Conservation (phyloP, 2,113 vertebrate species). For the Turnix velox region DNA sequence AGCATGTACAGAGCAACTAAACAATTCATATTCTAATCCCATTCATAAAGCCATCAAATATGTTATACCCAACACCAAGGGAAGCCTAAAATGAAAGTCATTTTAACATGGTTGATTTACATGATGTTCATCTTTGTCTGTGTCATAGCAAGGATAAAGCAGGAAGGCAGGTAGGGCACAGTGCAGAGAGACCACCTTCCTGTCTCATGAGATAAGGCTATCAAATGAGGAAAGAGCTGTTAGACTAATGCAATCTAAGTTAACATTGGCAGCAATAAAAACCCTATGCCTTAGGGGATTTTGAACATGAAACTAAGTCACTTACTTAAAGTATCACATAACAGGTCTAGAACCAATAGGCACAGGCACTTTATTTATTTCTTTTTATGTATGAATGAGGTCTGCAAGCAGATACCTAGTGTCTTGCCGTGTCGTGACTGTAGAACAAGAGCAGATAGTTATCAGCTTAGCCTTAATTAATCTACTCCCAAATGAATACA, state of each 20-base stretch:
- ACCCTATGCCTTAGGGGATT: background rate
- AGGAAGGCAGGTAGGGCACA: background rate
- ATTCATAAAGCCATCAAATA: background rate
- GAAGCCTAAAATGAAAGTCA: background rate
- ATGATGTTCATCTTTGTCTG: background rate
- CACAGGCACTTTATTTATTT: background rate
- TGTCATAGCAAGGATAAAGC: background rate
- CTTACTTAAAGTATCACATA: background rate
- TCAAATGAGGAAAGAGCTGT: background rate
- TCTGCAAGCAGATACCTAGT: background rate
- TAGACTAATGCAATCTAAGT: background rate
- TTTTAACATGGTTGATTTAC: background rate
- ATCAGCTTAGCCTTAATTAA: conserved; percentile 59
- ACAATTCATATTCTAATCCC: background rate
- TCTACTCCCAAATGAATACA: conserved; percentile 52
- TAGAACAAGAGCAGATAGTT: conserved; percentile 35
- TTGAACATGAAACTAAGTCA: conserved; percentile 24
- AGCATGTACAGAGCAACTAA: background rate
- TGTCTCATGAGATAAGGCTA: background rate
- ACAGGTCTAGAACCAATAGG: conserved; percentile 3
- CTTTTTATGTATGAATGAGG: background rate
- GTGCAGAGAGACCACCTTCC: background rate
- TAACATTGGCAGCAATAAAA: background rate
- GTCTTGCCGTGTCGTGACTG: conserved; percentile 15
- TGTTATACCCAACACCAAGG: background rate